Evolutionary conservation across 2,888 invertebrate species (phyloP), one percentile per base, ranked within the genome.

Genomic region (Conistra vaccinii): DNA sequence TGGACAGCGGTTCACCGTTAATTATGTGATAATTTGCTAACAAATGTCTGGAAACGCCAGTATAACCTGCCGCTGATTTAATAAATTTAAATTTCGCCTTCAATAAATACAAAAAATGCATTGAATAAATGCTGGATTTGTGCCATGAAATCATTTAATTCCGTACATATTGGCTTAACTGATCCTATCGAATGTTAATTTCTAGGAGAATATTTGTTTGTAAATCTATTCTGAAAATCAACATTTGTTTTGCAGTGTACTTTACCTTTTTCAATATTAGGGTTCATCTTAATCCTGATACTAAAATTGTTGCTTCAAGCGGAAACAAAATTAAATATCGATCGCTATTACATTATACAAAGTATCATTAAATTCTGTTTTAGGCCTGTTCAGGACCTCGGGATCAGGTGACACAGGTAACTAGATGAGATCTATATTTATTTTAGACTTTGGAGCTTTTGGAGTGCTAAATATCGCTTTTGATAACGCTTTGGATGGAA

Each of bases 351-450:
- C 81, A 90, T 92, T 93, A 92, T 93, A 93, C 92, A 93, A 92
- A 91, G 91, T 93, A 91, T 91, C 89, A 93, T 94, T 93, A 89
- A 93, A 95, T 94, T 95, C 94, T 95, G 94, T 95, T 95, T 94
- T 95, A 95, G 95, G 95, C 95, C 95, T 95, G 95, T 90, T 84
- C 95, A 89, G 94, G 92, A 91, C 89, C 92, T 86, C 91, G 94
- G 92, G 94, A 94, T 90, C 94, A 92, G 90, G 89, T 92, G 92
- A 83, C 91, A 84, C 94, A 95, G 95, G 95, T 95, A 95, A 94
- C 75, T 83, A 86, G 85, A 90, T 84, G 77, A 82, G 72, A 83
- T 79, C 69, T 81, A 73, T 77, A 74, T 74, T 83, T 79, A 75
- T 83, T 88, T 86, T 88, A 88, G 86, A 85, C 87, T 89, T 84